These are phyloP conservation scores for Monochamus alternatus DNA, from an alignment of 2,888 invertebrate species.

Conservation along the genomic window DNA sequence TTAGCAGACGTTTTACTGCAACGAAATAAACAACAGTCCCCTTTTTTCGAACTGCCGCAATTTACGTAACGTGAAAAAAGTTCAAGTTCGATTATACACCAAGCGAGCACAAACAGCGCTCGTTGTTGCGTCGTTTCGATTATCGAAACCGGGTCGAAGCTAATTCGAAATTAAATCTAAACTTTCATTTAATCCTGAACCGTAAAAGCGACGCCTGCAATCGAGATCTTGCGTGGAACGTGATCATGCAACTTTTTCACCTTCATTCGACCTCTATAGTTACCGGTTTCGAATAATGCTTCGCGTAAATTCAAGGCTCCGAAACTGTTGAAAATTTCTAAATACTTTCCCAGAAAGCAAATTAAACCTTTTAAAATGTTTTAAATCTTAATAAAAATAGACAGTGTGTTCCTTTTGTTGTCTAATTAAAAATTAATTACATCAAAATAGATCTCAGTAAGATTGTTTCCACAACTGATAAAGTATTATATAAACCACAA, in stretches of 20 bases:
- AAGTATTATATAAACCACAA: too few relatives aligned
- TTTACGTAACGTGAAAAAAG: constrained; percentile 4
- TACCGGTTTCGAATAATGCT: too few relatives aligned
- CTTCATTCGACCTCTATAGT: not conserved
- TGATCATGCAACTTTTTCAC: constrained; percentile 5
- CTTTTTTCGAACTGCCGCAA: not conserved
- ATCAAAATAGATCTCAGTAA: too few relatives aligned
- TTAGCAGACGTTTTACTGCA: not conserved
- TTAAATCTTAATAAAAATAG: too few relatives aligned
- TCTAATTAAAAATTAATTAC: too few relatives aligned
- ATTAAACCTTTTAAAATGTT: too few relatives aligned
- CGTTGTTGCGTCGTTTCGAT: not conserved
- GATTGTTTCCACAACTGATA: too few relatives aligned
- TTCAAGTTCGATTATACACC: constrained; percentile 4
- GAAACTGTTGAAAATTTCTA: too few relatives aligned
- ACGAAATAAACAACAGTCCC: not conserved
- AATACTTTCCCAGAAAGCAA: too few relatives aligned
- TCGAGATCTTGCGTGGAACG: constrained; percentile 5
- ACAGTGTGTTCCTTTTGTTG: too few relatives aligned
- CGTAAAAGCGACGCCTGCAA: not conserved
- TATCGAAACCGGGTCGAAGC: constrained; percentile 5
- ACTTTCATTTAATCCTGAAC: constrained; percentile 2
- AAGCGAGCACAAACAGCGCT: not conserved
- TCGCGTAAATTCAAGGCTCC: too few relatives aligned
- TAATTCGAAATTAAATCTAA: constrained; percentile 2